Evolutionary conservation across 2,797 vertebrate genomes (phyloP).

Genomic region (Cryptoprocta ferox): DNA sequence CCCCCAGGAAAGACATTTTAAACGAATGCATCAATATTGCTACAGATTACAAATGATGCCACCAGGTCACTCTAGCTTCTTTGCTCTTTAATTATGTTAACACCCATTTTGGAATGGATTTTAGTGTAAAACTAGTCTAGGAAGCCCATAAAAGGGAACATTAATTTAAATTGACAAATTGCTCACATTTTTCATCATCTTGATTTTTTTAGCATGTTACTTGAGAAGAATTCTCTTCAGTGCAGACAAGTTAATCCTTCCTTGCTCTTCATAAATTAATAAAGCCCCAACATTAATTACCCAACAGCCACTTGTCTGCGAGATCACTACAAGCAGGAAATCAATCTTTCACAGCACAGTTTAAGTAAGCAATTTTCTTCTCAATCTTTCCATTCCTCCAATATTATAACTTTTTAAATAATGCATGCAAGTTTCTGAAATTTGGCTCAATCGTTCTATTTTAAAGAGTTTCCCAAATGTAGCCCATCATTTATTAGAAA

Average conservation of each 20-base stretch:
- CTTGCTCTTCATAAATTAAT: slow-evolving; percentile 78
- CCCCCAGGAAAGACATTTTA: slow-evolving; percentile 18
- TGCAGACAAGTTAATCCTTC: slow-evolving; percentile 59
- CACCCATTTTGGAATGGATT: neutral
- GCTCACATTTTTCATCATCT: slow-evolving; percentile 65
- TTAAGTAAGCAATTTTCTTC: slow-evolving; percentile 51
- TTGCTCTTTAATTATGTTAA: neutral
- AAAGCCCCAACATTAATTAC: slow-evolving; percentile 78
- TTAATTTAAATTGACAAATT: slow-evolving; percentile 66
- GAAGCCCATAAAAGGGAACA: slow-evolving; percentile 46
- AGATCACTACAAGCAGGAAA: slow-evolving; percentile 78
- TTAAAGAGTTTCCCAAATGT: slow-evolving; percentile 38
- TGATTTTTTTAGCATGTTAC: slow-evolving; percentile 71
- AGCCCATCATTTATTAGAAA: slow-evolving; percentile 19
- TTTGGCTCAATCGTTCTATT: slow-evolving; percentile 61
- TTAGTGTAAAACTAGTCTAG: neutral
- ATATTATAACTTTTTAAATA: slow-evolving; percentile 47
- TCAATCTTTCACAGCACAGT: slow-evolving; percentile 74
- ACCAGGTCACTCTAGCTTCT: neutral
- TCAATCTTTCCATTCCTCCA: slow-evolving; percentile 7
- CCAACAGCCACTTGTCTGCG: slow-evolving; percentile 68
- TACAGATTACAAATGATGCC: neutral
- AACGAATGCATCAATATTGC: neutral
- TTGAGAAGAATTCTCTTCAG: slow-evolving; percentile 56
- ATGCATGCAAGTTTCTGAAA: slow-evolving; percentile 57